Conservation (phyloP, 2,113 vertebrate genomes). For the Geothlypis trichas region DNA sequence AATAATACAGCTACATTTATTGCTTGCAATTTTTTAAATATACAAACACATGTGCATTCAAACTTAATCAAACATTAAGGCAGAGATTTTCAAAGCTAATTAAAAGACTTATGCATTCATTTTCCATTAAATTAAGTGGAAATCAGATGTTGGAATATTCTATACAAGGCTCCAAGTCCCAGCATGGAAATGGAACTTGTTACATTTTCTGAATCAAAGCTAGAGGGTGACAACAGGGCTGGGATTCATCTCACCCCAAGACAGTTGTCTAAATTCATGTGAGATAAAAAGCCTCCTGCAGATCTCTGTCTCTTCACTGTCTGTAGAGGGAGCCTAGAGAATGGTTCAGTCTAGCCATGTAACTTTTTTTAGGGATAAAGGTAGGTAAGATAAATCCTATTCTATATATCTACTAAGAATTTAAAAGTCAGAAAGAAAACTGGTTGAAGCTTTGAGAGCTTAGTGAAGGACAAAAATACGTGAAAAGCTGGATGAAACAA, state of each 20-base stretch:
- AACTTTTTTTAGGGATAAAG: slow-evolving; percentile 13
- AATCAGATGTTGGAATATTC: slow-evolving; percentile 9
- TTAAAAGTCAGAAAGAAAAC: slow-evolving; percentile 13
- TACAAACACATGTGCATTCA: neutral
- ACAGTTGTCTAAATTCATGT: slow-evolving; percentile 57
- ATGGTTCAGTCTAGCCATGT: neutral
- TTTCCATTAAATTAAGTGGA: slow-evolving; percentile 15
- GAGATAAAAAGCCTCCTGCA: slow-evolving; percentile 55
- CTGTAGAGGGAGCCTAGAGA: slow-evolving; percentile 56
- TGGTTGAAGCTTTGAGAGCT: slow-evolving; percentile 13
- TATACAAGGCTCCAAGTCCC: slow-evolving; percentile 34
- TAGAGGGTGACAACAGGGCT: slow-evolving; percentile 37
- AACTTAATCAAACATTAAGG: slow-evolving; percentile 1
- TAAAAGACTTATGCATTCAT: neutral
- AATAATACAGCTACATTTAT: neutral
- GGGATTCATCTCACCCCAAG: slow-evolving; percentile 54
- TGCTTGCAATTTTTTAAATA: neutral
- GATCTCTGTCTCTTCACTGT: slow-evolving; percentile 26
- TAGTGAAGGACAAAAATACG: slow-evolving; percentile 19
- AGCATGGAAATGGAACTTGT: neutral
- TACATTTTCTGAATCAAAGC: slow-evolving; percentile 43
- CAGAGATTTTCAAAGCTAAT: slow-evolving; percentile 25
- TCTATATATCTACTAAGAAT: neutral
- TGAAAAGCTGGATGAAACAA: slow-evolving; percentile 39
- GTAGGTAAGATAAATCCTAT: slow-evolving; percentile 13